A percentile compares a stretch with the other conserved stretches of the same genome.
phyloP scores from a whole-genome alignment of 2,797 vertebrate genomes.

The Mormyrops boulengeri region DNA sequence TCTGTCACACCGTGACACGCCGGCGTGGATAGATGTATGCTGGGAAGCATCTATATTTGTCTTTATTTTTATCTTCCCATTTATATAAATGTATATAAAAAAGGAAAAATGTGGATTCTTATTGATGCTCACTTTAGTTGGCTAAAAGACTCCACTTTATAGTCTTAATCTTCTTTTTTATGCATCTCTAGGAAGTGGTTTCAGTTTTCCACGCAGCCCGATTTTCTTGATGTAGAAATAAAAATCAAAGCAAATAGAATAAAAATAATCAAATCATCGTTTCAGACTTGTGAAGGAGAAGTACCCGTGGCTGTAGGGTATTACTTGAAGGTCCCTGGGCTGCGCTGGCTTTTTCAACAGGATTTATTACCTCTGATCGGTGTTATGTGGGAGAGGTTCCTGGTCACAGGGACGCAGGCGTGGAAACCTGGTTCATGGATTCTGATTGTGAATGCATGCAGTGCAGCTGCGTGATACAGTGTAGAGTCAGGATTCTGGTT shows the following conservation, averaged over 20 bases:
- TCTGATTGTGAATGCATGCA: background rate
- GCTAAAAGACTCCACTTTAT: background rate
- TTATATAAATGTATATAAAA: background rate
- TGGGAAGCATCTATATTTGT: background rate
- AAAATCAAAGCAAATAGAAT: conserved; percentile 21
- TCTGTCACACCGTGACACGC: conserved; percentile 8
- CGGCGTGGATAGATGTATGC: background rate
- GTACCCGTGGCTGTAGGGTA: background rate
- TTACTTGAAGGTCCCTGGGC: background rate
- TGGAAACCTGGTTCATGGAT: background rate
- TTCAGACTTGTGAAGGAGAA: conserved; percentile 8
- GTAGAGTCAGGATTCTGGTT: background rate
- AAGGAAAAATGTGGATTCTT: conserved; percentile 6
- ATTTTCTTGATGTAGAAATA: background rate
- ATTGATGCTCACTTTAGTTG: background rate
- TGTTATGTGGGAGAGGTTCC: background rate
- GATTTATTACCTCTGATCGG: background rate
- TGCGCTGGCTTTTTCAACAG: background rate
- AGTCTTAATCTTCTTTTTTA: background rate
- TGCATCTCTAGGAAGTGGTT: background rate
- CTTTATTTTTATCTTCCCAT: conserved; percentile 9
- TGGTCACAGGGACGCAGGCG: conserved; percentile 2
- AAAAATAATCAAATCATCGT: conserved; percentile 16
- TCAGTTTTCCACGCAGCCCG: background rate
- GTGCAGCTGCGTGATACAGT: background rate